phyloP scores from a whole-genome alignment of 1,140 invertebrate genomes.

The Apis laboriosa region DNA sequence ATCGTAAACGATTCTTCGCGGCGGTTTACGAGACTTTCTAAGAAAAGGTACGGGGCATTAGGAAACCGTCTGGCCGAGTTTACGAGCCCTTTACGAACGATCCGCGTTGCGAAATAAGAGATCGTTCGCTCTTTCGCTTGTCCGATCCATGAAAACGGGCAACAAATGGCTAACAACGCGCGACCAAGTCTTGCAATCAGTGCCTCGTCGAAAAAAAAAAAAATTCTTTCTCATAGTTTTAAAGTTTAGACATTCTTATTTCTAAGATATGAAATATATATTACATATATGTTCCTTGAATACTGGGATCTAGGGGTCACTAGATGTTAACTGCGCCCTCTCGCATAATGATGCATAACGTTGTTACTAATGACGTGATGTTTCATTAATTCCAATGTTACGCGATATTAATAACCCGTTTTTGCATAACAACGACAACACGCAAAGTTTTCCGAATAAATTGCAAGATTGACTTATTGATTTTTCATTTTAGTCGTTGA shows the following conservation, averaged over 20 bases:
- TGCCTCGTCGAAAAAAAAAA: background rate
- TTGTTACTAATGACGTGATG: too few relatives aligned
- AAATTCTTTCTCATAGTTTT: background rate
- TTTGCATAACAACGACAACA: too few relatives aligned
- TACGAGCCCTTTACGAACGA: slow-evolving; percentile 45
- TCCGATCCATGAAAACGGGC: background rate
- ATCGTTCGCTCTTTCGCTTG: slow-evolving; percentile 12
- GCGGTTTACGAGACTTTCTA: slow-evolving; percentile 50
- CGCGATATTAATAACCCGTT: too few relatives aligned
- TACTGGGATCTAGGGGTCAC: too few relatives aligned
- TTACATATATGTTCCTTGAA: too few relatives aligned
- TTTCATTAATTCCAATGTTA: too few relatives aligned
- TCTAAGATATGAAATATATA: too few relatives aligned
- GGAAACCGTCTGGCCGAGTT: slow-evolving; percentile 42
- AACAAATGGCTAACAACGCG: background rate
- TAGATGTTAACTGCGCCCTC: too few relatives aligned
- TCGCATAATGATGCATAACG: too few relatives aligned
- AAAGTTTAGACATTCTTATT: background rate
- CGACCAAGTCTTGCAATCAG: background rate
- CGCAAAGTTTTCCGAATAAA: too few relatives aligned
- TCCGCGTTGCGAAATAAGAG: slow-evolving; percentile 43
- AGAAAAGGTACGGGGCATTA: slow-evolving; percentile 41
- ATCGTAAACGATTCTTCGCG: slow-evolving; percentile 48
- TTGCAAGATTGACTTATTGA: too few relatives aligned
- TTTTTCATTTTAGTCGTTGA: too few relatives aligned